Conservation (phyloP, 2,113 vertebrate genomes). For the Cromileptes altivelis region DNA sequence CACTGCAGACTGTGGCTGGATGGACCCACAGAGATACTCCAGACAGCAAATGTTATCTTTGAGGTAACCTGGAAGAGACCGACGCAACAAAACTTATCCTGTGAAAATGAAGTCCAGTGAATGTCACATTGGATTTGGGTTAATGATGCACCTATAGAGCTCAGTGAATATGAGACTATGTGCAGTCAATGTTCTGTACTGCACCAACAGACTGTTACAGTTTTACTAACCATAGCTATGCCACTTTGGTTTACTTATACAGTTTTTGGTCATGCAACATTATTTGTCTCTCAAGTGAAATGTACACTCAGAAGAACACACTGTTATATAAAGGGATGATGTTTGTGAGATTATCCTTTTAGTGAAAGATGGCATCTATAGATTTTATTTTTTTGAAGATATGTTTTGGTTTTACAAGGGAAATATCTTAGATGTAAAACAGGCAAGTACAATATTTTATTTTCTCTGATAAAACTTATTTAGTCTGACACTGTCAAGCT, state of each 20-base stretch:
- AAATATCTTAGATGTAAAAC: slow-evolving; percentile 7
- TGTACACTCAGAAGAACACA: slow-evolving; percentile 27
- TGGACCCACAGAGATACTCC: background rate
- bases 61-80: slow-evolving; percentile 20
- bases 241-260: slow-evolving; percentile 28
- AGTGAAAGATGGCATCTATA: slow-evolving; percentile 25
- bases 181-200: slow-evolving; percentile 19
- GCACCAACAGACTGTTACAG: slow-evolving; percentile 56
- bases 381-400: slow-evolving; percentile 51
- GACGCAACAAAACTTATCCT: slow-evolving; percentile 8
- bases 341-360: slow-evolving; percentile 56
- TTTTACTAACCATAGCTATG: slow-evolving; percentile 34
- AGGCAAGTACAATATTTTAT: slow-evolving; percentile 15
- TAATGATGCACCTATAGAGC: slow-evolving; percentile 6
- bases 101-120: slow-evolving; percentile 41
- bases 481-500: slow-evolving; percentile 43
- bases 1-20: slow-evolving; percentile 8
- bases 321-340: slow-evolving; percentile 47
- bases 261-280: slow-evolving; percentile 33
- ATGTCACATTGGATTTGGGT: slow-evolving; percentile 13
- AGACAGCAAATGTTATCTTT: background rate
- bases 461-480: slow-evolving; percentile 15
- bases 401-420: slow-evolving; percentile 36
- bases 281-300: slow-evolving; percentile 37
- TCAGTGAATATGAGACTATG: slow-evolving; percentile 16